phyloP scores from a whole-genome alignment of 2,797 vertebrate genomes.

The Prunella strophiata region DNA sequence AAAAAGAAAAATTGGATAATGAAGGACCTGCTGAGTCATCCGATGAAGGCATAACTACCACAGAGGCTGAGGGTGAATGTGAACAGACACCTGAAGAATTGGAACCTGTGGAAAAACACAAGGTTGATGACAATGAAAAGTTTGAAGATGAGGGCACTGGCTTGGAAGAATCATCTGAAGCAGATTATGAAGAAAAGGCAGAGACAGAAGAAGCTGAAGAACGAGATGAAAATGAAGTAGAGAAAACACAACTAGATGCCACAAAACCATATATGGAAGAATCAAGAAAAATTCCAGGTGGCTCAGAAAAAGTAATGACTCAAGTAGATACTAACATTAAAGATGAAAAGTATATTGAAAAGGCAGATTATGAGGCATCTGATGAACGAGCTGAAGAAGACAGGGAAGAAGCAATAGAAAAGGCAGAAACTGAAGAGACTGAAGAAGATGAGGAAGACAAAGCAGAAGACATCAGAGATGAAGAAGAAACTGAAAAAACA shows the following conservation, averaged over 20 bases:
- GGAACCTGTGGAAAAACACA: slow-evolving; percentile 83
- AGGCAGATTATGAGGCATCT: slow-evolving; percentile 69
- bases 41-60: slow-evolving; percentile 95
- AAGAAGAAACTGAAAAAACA: slow-evolving; percentile 69
- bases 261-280: slow-evolving; percentile 23
- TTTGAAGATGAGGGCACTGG: slow-evolving; percentile 94
- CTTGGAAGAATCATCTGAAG: slow-evolving; percentile 90
- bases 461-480: slow-evolving; percentile 73
- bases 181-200: slow-evolving; percentile 92
- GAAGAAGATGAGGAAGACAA: slow-evolving; percentile 78
- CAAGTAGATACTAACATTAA: slow-evolving; percentile 56
- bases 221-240: slow-evolving; percentile 74
- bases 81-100: slow-evolving; percentile 90
- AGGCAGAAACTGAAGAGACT: slow-evolving; percentile 74
- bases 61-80: slow-evolving; percentile 88
- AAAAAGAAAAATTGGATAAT: slow-evolving; percentile 86
- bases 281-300: slow-evolving; percentile 37
- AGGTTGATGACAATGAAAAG: slow-evolving; percentile 84
- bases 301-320: slow-evolving; percentile 55
- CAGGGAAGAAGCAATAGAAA: slow-evolving; percentile 77
- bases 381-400: slow-evolving; percentile 77
- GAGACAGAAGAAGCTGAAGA: slow-evolving; percentile 91
- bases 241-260: slow-evolving; percentile 20
- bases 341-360: slow-evolving; percentile 59
- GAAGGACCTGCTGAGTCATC: slow-evolving; percentile 84